Evolutionary conservation across 2,888 invertebrate genomes (phyloP).

Genomic region (Cetonia aurata): DNA sequence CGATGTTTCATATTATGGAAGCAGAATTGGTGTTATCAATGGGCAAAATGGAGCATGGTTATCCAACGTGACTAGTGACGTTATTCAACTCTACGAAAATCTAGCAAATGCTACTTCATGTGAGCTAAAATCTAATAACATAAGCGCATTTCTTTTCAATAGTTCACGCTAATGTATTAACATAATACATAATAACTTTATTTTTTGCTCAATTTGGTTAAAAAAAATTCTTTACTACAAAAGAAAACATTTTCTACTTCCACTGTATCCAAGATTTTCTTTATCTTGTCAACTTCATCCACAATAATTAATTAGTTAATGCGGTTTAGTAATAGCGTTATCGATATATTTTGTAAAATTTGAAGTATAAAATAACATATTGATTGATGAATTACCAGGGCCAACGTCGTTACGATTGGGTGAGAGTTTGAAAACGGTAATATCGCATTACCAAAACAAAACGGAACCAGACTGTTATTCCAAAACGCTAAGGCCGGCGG

Average conservation of each 20-base stretch:
- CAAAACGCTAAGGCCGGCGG: constrained; percentile 64
- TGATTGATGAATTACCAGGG: constrained; percentile 64
- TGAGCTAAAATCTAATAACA: constrained; percentile 22
- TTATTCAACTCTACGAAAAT: constrained; percentile 65
- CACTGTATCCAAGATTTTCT: no score
- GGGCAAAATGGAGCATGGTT: constrained; percentile 75
- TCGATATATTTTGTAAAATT: no score
- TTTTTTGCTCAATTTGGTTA: no score
- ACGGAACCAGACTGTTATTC: constrained; percentile 63
- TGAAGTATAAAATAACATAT: no score
- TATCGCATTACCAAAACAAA: constrained; percentile 67
- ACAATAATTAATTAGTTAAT: not conserved
- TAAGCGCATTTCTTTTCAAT: not conserved
- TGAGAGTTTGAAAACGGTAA: constrained; percentile 67
- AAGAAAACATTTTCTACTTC: no score
- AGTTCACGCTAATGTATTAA: no score
- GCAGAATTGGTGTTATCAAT: constrained; percentile 73
- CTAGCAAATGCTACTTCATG: constrained; percentile 36
- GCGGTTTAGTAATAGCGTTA: no score
- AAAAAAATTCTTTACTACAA: no score
- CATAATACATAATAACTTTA: no score
- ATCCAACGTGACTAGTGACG: constrained; percentile 71
- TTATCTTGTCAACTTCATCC: not conserved
- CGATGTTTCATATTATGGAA: constrained; percentile 72
- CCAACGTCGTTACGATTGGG: constrained; percentile 69